Evolutionary conservation across 2,797 vertebrate species (phyloP).

Genomic region (Gallinago solitaria): DNA sequence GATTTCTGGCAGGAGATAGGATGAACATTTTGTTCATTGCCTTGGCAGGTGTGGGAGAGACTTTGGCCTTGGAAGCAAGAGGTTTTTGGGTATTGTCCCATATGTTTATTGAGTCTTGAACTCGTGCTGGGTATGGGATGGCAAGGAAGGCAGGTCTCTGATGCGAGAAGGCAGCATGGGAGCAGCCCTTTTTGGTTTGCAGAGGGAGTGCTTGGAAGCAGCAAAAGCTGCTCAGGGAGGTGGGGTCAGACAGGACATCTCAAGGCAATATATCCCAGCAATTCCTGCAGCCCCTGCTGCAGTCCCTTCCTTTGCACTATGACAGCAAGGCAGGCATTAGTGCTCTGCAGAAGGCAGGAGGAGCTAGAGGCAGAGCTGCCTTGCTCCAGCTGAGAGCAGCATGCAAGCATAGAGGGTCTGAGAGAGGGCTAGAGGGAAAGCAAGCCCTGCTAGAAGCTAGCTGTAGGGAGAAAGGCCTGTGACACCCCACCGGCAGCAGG

Average conservation of each 20-base stretch:
- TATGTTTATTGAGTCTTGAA: not conserved
- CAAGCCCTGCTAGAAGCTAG: not conserved
- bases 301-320: not conserved
- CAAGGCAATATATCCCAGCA: not conserved
- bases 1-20: not conserved
- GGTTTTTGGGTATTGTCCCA: not conserved
- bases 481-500: rapidly evolving
- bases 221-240: not conserved
- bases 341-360: not conserved
- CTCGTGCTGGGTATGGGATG: rapidly evolving
- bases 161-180: not conserved
- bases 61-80: not conserved
- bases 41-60: not conserved
- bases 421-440: not conserved
- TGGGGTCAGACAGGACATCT: not conserved
- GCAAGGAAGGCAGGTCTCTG: not conserved
- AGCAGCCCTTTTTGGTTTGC: not conserved
- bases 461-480: not conserved
- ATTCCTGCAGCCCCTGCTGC: not conserved
- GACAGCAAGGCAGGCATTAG: not conserved
- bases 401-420: not conserved
- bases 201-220: not conserved
- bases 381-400: not conserved
- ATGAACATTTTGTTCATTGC: not conserved
- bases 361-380: not conserved